Evolutionary conservation across 2,113 vertebrate species (phyloP).

Genomic region (Malaclemys terrapin): DNA sequence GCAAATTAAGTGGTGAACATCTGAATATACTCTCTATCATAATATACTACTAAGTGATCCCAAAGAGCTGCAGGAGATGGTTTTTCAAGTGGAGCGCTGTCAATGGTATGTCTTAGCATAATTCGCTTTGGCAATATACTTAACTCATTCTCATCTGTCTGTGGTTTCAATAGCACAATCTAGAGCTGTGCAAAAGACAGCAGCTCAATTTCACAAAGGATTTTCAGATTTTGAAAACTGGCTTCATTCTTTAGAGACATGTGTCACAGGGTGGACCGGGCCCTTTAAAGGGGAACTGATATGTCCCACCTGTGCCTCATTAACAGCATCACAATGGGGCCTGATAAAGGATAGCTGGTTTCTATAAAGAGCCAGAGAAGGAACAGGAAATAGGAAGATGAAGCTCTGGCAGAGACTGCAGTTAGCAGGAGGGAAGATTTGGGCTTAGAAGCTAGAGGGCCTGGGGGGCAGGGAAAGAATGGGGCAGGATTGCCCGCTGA

Average conservation of each 20-base stretch:
- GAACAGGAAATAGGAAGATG: background rate
- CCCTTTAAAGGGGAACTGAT: background rate
- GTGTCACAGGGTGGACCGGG: background rate
- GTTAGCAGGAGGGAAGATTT: background rate
- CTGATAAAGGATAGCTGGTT: background rate
- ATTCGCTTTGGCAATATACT: background rate
- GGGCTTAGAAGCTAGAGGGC: background rate
- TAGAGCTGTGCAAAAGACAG: background rate
- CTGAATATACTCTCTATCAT: background rate
- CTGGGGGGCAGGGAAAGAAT: too few relatives aligned
- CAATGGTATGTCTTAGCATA: background rate
- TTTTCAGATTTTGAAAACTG: background rate
- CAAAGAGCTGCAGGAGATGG: background rate
- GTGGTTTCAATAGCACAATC: background rate
- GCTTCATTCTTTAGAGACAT: background rate
- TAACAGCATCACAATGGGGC: background rate
- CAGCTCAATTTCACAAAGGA: background rate
- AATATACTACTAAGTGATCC: background rate
- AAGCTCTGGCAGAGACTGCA: too few relatives aligned
- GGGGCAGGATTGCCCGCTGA: too few relatives aligned
- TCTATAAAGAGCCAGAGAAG: background rate
- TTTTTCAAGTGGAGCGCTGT: background rate
- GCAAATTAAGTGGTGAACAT: background rate
- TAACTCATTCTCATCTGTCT: background rate
- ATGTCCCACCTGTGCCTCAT: background rate